These are phyloP conservation scores for Calliopum simillimum DNA, from an alignment of 2,888 invertebrate genomes.

Conservation along the genomic window DNA sequence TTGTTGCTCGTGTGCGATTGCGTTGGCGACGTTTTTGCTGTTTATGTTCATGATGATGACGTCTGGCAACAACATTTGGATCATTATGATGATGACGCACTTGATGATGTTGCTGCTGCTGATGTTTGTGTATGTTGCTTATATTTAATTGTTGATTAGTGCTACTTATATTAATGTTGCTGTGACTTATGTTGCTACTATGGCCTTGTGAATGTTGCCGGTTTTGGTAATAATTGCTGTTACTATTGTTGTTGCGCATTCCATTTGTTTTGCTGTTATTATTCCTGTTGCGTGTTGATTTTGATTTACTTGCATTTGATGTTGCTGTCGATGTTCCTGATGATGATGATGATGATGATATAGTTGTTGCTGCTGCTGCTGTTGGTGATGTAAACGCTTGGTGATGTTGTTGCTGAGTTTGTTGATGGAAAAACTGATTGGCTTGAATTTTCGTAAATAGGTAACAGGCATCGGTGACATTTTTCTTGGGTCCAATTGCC, in stretches of 20 bases:
- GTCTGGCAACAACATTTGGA: conserved; percentile 59
- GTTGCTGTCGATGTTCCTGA: conserved; percentile 29
- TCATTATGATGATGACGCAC: conserved; percentile 66
- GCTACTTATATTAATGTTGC: conserved; percentile 61
- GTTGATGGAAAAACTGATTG: conserved; percentile 64
- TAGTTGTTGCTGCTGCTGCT: conserved; percentile 39
- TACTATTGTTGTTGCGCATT: conserved; percentile 56
- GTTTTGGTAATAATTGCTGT: conserved; percentile 48
- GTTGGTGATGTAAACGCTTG: conserved; percentile 36
- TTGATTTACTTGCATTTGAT: conserved; percentile 46
- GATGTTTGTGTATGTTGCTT: conserved; percentile 38
- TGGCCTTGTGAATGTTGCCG: conserved; percentile 51
- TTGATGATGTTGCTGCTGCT: conserved; percentile 57
- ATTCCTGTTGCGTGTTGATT: conserved; percentile 47
- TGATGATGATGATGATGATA: conserved; percentile 22
- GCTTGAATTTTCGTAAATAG: conserved; percentile 64
- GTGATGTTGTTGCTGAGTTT: conserved; percentile 43
- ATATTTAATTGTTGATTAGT: conserved; percentile 52
- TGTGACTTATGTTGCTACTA: conserved; percentile 54
- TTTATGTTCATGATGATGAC: conserved; percentile 60
- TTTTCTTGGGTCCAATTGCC: conserved; percentile 65
- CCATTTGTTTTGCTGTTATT: conserved; percentile 48
- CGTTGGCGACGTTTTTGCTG: conserved; percentile 53
- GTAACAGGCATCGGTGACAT: conserved; percentile 65
- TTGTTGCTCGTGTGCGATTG: conserved; percentile 47